Conservation (phyloP, 2,888 invertebrate species). For the Epirrhoe alternata region DNA sequence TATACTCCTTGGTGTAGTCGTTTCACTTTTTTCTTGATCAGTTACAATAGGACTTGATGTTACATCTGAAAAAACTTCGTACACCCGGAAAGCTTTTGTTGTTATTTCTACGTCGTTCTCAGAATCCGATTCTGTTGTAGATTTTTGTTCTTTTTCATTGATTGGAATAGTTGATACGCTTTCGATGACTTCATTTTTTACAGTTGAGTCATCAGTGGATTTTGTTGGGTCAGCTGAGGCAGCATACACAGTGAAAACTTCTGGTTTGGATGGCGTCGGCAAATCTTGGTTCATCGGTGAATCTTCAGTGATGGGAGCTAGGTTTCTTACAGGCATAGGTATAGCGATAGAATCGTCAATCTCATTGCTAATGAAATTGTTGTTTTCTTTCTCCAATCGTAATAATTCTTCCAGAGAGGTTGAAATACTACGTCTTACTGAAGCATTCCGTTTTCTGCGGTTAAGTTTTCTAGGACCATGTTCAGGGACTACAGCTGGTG, state of each 20-base stretch:
- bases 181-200: conserved; percentile 65
- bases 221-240: conserved; percentile 56
- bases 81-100: conserved; percentile 70
- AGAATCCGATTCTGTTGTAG: conserved; percentile 57
- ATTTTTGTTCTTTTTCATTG: conserved; percentile 55
- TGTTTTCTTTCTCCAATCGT: conserved; percentile 69
- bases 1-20: conserved; percentile 60
- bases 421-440: conserved; percentile 63
- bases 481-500: conserved; percentile 87
- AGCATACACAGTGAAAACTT: conserved; percentile 62
- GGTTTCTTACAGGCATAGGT: conserved; percentile 56
- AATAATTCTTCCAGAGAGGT: conserved; percentile 75
- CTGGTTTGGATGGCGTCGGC: conserved; percentile 48
- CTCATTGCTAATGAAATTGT: conserved; percentile 78
- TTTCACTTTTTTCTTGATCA: conserved; percentile 50
- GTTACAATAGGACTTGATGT: conserved; percentile 45
- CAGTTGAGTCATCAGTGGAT: conserved; percentile 48
- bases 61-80: conserved; percentile 71
- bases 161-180: conserved; percentile 75
- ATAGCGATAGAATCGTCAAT: conserved; percentile 70
- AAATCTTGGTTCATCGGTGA: conserved; percentile 47
- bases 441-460: conserved; percentile 52
- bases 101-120: conserved; percentile 65
- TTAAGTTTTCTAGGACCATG: conserved; percentile 86
- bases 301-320: conserved; percentile 51